Evolutionary conservation across 2,797 vertebrate species (phyloP), one percentile per base, ranked within the genome.

Genomic region (Distichodus sexfasciatus): DNA sequence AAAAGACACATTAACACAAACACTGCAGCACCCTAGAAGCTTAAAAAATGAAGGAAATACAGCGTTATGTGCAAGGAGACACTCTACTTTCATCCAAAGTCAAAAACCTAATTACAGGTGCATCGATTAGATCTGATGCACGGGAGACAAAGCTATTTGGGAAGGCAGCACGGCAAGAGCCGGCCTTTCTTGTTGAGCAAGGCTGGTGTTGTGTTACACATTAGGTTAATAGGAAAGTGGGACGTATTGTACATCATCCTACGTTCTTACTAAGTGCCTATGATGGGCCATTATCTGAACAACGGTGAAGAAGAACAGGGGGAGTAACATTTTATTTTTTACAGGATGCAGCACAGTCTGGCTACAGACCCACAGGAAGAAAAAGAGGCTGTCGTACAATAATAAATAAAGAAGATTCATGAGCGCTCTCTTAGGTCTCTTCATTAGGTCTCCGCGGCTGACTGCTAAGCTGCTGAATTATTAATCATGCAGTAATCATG

Each of bases 251-350:
- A 66, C 47, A 66, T 68, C 69, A 72, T 44, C 23, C 47, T 23
- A n/a, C 23, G 47, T 4, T 33, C 26, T 41, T 66, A 62, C 59
- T 74, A 59, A 79, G 51, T 65, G 59, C 68, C 35, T 78, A 47
- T 63, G 21, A 78, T 70, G 62, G 68, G 51, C 62, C 71, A 72
- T 82, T 76, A 76, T 38, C 14, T 53, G 74, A 71, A 72, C 63
- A 61, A 55, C 28, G 72, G 48, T 15, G 61, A 19, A 19, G 41
- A 60, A 47, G 66, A 40, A 48, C 15, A 24, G 50, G 21, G 24
- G 17, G 47, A n/a, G 51, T 55, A 31, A 10, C 55, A 26, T 2
- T 14, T 64, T 50, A 55, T 62, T n/a, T 63, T 29, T 60, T 36
- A 17, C 41, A n/a, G n/a, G n/a, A n/a, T 28, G 43, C 15, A 19